Evolutionary conservation across 1,140 invertebrate genomes (phyloP).

Genomic region (Bathynomus jamesi): DNA sequence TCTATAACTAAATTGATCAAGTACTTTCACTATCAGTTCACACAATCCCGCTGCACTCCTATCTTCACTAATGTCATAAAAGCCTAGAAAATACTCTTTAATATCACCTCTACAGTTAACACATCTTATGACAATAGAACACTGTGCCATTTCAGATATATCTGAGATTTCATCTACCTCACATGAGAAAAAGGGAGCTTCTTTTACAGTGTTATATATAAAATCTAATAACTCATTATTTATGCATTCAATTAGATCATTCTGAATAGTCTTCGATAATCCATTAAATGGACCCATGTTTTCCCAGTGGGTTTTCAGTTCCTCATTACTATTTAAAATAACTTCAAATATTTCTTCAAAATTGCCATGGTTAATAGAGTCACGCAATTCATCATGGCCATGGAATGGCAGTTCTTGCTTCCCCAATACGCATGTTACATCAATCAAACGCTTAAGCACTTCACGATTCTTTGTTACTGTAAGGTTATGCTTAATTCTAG

Average conservation of each 20-base stretch:
- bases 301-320: slow-evolving; percentile 15
- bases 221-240: not conserved
- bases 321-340: not conserved
- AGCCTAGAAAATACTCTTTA: slow-evolving; percentile 25
- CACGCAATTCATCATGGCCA: slow-evolving; percentile 5
- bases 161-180: slow-evolving; percentile 23
- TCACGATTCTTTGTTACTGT: not conserved
- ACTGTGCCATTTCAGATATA: slow-evolving; percentile 17
- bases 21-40: slow-evolving; percentile 1
- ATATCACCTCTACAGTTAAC: slow-evolving; percentile 7
- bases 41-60: slow-evolving; percentile 10
- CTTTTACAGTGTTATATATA: slow-evolving; percentile 11
- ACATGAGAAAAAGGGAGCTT: slow-evolving; percentile 15
- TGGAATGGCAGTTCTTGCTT: no score
- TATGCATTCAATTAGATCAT: slow-evolving; percentile 27
- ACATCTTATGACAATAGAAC: slow-evolving; percentile 19
- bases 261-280: slow-evolving; percentile 22
- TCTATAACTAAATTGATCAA: slow-evolving; percentile 8
- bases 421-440: not conserved
- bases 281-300: slow-evolving; percentile 2
- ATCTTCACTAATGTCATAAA: slow-evolving; percentile 17
- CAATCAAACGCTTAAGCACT: not conserved
- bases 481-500: not conserved
- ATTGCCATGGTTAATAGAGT: slow-evolving; percentile 10
- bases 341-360: slow-evolving; percentile 10